Conservation (phyloP, 2,797 vertebrate genomes). For the Momotus momota region DNA sequence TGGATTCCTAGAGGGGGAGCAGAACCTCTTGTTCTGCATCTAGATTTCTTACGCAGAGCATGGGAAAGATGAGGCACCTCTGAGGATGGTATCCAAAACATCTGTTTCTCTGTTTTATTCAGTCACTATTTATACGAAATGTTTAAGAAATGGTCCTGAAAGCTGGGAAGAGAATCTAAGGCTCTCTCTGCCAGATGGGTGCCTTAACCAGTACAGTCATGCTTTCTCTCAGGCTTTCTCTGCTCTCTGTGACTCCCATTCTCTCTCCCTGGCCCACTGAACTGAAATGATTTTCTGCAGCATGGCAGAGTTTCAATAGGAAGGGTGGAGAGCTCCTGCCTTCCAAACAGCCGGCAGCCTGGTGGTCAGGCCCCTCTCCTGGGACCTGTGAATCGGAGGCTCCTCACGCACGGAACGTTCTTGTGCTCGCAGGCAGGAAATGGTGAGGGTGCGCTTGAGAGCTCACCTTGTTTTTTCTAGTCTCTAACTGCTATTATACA, state of each 20-base stretch:
- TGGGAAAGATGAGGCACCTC: conserved; percentile 34
- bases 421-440: conserved; percentile 61
- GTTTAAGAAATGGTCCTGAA: conserved; percentile 17
- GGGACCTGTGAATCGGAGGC: conserved; percentile 17
- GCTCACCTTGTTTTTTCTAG: conserved; percentile 42
- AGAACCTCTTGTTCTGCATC: not conserved
- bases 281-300: conserved; percentile 42
- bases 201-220: conserved; percentile 50
- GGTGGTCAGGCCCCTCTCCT: conserved; percentile 40
- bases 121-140: conserved; percentile 30
- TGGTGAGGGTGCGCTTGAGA: conserved; percentile 29
- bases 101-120: conserved; percentile 45
- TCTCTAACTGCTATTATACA: conserved; percentile 28
- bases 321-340: conserved; percentile 67
- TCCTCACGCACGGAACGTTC: conserved; percentile 64
- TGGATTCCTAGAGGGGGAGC: not conserved
- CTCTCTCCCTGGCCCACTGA: conserved; percentile 32
- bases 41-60: conserved; percentile 4
- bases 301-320: conserved; percentile 65
- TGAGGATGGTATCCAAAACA: conserved; percentile 5
- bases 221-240: not conserved
- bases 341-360: conserved; percentile 62
- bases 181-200: not conserved
- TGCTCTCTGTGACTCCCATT: not conserved
- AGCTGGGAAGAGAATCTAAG: conserved; percentile 30